Base-by-base conservation (phyloP, 1,140 invertebrate genomes). In the Coelopa frigida region DNA sequence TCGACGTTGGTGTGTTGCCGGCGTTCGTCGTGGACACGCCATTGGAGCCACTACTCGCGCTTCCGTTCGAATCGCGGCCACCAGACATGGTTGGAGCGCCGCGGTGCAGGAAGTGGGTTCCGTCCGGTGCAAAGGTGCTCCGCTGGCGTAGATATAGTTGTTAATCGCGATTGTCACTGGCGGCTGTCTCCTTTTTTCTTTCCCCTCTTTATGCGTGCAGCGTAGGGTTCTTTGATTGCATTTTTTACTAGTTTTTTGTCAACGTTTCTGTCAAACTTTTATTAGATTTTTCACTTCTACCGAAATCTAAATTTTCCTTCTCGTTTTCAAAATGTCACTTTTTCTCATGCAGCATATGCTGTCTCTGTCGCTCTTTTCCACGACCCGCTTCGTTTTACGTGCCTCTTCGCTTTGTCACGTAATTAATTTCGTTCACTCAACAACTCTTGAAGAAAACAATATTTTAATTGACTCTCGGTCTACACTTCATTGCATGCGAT, bases 21-120 rank as follows among this genome's bases (percentile, higher is more conserved):
- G 50, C 37, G 27, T 45, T 38, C 24, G 49, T 41, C 21, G 48
- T 40, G 7, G 48, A 35, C 11, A 41, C 38, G n/a, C 12, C 32
- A 14, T 12, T 23, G 7, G 27, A 15, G 14, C n/a, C 26, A 22
- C 18, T 52, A 43, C 41, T 43, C 26, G 38, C 46, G 36, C 46
- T 60, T 36, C 49, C 50, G 46, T 47, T 58, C 49, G 56, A 60
- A 35, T 65, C 61, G 48, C 62, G 62, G 46, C 61, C 61, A 22
- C 61, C 61, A 14, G 61, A 65, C 61, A 65, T 65, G 37, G 17
- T 43, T 31, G 41, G 17, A 23, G 17, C 14, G n/a, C 22, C 24
- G 8, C 5, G n/a, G 22, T 3, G 14, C 6, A 10, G 4, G 5
- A 5, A 5, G 20, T 12, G 18, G 14, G 21, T 14, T 20, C n/a